phyloP scores from a whole-genome alignment of 2,888 invertebrate genomes.

The Brachylomia viminalis region DNA sequence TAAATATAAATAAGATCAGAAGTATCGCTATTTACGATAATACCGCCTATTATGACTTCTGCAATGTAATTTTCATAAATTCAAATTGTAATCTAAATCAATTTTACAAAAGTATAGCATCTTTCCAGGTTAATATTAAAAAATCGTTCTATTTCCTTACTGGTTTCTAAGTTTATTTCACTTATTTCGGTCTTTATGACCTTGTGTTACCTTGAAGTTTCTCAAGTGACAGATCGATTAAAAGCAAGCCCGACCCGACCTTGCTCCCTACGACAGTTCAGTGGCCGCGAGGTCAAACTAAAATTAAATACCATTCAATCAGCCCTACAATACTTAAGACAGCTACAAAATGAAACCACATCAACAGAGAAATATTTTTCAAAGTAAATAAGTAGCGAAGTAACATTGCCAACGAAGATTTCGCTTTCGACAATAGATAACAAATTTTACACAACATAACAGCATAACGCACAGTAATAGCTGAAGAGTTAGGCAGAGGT shows the following conservation, averaged over 20 bases:
- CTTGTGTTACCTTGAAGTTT: constrained; percentile 21
- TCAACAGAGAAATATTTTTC: not conserved
- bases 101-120: not conserved
- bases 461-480: not conserved
- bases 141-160: not conserved
- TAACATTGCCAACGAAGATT: not conserved
- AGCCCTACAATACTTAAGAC: not conserved
- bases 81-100: not conserved
- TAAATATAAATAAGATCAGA: not conserved
- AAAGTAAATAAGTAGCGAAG: not conserved
- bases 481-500: no score
- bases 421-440: not conserved
- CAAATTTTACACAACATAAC: not conserved
- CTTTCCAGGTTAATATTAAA: not conserved
- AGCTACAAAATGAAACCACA: not conserved
- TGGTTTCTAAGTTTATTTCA: not conserved
- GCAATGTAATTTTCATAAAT: not conserved
- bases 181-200: constrained; percentile 9
- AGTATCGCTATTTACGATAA: not conserved
- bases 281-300: constrained; percentile 38
- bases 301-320: constrained; percentile 14
- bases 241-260: constrained; percentile 37
- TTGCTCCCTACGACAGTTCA: constrained; percentile 47
- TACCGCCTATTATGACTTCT: not conserved
- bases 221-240: constrained; percentile 40